Evolutionary conservation across 1,140 invertebrate species (phyloP), one percentile per base, ranked within the genome.

Genomic region (Carposina sasakii): DNA sequence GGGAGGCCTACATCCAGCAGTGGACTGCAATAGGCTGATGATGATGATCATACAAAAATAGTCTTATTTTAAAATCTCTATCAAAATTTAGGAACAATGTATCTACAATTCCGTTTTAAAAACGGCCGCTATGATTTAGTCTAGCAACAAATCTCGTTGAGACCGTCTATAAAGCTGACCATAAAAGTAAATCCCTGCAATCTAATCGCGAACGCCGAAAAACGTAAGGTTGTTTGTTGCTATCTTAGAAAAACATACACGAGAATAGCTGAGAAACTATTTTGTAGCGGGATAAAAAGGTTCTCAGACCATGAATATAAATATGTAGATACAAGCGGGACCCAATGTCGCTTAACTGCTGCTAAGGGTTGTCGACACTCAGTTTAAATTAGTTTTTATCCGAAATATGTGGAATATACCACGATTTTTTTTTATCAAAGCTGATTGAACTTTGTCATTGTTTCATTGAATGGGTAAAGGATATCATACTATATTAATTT

Each of bases 181-280:
- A 73, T 81, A 82, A 83, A 81, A 83, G 65, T 79, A 83, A 79
- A 83, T 79, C 79, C 76, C 60, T 51, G 67, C 76, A 83, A 83
- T 83, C 76, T 81, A 83, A 81, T 82, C 67, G 75, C 62, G 71
- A 82, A 78, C 69, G 71, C 59, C 67, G 63, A 73, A 79, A 78
- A 79, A 76, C 77, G 72, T 73, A 75, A 69, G 74, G 71, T 77
- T 79, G 70, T 77, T 78, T 81, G 76, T 75, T 77, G 67, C 67
- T 69, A 75, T 74, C 60, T 69, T 55, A 67, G 54, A 57, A 54
- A n/a, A 71, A 60, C 70, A 67, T 69, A 71, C 60, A 78, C 67
- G 65, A 67, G 68, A 74, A 71, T 69, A 60, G 65, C 61, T 65
- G 57, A 53, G 61, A 58, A 71, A 78, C 67, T 72, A 75, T 78